Base-by-base conservation (phyloP, 2,113 vertebrate genomes). In the Melanocharis versteri region DNA sequence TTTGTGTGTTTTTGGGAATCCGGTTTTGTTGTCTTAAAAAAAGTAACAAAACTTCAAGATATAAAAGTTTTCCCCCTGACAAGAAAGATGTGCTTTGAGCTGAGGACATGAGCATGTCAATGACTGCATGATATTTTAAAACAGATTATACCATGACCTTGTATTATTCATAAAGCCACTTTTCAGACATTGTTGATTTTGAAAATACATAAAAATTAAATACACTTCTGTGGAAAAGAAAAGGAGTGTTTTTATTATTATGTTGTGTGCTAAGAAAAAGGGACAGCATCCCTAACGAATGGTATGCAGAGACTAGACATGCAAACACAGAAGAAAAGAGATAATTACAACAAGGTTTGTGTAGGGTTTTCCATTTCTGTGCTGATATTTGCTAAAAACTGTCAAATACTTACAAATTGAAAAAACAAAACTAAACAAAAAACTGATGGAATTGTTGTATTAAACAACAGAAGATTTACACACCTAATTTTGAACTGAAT, bases 301-400 rank as follows among this genome's bases (percentile, higher is more conserved):
- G 95, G 92, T 95, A 97, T 97, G 97, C 71, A 94, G 90, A 98
- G 89, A 95, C 85, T 93, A 91, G 96, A 96, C 96, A 97, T 96
- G 94, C 95, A 98, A 97, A 97, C 96, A 97, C 94, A 97, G 95
- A 98, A 98, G 97, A 98, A 98, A 98, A 98, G 96, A 98, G 97
- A 97, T 98, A 97, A 98, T 98, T 97, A 94, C 96, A 98, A 91
- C 96, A 97, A 97, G 90, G 83, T 96, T 97, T 97, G 94, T 94
- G 92, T 95, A 97, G 94, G 95, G 96, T 97, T 97, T 97, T 96
- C 96, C 94, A 96, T 97, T 98, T 97, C 93, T 92, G 62, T 87
- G 87, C 76, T 95, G 79, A 73, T 87, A 78, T 94, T 89, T 58
- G 58, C 85, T 65, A 37, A 86, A 86, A 92, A 93, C 96, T 83